Evolutionary conservation across 2,113 vertebrate genomes (phyloP), one percentile per base, ranked within the genome.

Genomic region (Octodon degus): DNA sequence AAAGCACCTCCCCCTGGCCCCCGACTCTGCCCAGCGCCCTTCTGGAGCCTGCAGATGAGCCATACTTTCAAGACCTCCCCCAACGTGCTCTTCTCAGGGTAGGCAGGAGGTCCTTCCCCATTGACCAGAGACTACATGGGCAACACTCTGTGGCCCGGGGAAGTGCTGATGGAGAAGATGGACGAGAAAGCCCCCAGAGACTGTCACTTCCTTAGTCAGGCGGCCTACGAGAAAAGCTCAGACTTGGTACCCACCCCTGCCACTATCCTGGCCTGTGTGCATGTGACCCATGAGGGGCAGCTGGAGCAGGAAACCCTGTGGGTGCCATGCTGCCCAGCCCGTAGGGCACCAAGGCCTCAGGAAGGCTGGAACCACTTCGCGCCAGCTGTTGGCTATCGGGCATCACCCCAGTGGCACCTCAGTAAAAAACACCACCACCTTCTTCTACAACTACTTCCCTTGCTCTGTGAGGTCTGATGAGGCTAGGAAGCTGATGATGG

Each of bases 391-490:
- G 65, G 90, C 91, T 91, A 10, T 86, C 90, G 37, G 0, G 70
- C 77, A n/a, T 92, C 82, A 88, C 84, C 95, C 80, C 90, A 87
- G 91, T 84, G 89, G 80, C 72, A 76, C 20, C 4, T 50, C 86
- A 72, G 84, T 93, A 97, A 96, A 96, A 95, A 96, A 95, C 85
- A 58, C 94, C 89, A 86, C 86, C 89, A 87, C 76, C 95, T 55
- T 82, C 77, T 86, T 82, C 77, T 86, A 53, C 76, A 62, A 89
- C 83, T 58, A 47, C 70, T 65, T 76, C 50, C 84, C 80, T 80
- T 7, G 86, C 83, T 81, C 60, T 50, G 16, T 50, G 2, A 60
- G 70, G 40, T 43, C 80, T 27, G 65, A 85, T 81, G 88, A 43
- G 40, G 0, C 85, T 40, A 34, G 93, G 62, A 94, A 82, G 76